phyloP scores from a whole-genome alignment of 2,888 invertebrate species.

The Drosophila ustulata region DNA sequence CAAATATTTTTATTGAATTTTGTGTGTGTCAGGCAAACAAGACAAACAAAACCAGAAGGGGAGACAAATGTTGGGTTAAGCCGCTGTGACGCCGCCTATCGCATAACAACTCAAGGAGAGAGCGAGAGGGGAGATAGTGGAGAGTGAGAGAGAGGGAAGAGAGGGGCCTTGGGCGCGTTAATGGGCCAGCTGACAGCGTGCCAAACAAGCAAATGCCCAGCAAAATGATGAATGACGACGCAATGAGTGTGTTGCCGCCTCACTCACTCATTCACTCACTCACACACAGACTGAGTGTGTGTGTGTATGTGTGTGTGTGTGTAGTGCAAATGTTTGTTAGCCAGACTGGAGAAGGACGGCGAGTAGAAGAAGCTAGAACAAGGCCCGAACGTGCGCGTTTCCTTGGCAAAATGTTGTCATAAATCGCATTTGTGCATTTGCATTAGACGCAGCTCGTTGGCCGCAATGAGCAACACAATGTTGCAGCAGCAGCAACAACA shows the following conservation, averaged over 20 bases:
- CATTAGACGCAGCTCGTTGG: constrained; percentile 71
- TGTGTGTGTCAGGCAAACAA: constrained; percentile 58
- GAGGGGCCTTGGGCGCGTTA: constrained; percentile 58
- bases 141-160: neutral
- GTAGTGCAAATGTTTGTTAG: constrained; percentile 32
- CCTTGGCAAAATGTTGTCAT: constrained; percentile 47
- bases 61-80: constrained; percentile 62
- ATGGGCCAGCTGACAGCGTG: constrained; percentile 74
- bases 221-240: constrained; percentile 65
- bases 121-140: neutral
- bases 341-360: constrained; percentile 19
- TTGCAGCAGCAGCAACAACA: constrained; percentile 43
- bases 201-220: constrained; percentile 59
- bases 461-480: constrained; percentile 69
- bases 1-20: constrained; percentile 76
- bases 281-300: neutral
- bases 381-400: constrained; percentile 12
- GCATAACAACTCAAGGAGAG: constrained; percentile 33
- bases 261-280: neutral
- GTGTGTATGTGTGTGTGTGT: neutral
- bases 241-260: constrained; percentile 4
- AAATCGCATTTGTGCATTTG: constrained; percentile 79
- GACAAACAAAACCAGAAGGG: constrained; percentile 37
- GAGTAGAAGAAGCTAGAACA: constrained; percentile 18
- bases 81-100: constrained; percentile 21